A percentile compares a stretch with the other conserved stretches of the same genome.
Conservation (phyloP, 2,797 vertebrate species). For the Vultur gryphus region DNA sequence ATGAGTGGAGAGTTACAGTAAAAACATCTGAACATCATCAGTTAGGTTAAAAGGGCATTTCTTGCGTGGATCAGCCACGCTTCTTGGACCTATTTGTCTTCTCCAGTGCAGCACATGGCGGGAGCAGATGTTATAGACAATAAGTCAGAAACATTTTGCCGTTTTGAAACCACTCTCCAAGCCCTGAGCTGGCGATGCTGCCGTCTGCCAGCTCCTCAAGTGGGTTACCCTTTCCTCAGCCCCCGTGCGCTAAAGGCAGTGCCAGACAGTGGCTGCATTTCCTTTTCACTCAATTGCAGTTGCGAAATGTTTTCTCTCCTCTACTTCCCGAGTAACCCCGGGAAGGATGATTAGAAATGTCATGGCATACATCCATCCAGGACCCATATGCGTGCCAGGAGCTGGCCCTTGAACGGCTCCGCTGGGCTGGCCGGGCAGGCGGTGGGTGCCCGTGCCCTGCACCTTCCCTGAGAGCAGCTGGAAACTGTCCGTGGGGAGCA, state of each 20-base stretch:
- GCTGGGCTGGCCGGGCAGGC: background rate
- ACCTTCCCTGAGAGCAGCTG: background rate
- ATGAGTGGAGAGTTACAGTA: background rate
- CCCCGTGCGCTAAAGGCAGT: accelerated
- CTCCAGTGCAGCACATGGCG: background rate
- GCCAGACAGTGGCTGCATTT: background rate
- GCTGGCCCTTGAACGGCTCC: accelerated
- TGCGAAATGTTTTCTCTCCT: background rate
- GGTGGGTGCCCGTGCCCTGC: background rate
- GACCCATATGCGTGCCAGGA: accelerated
- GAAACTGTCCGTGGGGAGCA: accelerated
- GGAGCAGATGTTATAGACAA: background rate
- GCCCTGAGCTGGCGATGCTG: background rate
- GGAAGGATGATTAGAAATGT: background rate
- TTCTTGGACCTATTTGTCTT: background rate
- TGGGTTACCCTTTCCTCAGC: background rate
- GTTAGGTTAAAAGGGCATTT: background rate
- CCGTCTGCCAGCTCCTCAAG: background rate
- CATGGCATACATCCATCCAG: background rate
- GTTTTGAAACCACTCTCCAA: background rate
- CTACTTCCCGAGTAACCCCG: accelerated
- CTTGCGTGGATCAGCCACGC: background rate
- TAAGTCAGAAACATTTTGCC: background rate
- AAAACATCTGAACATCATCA: background rate
- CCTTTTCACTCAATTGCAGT: background rate